Evolutionary conservation across 2,888 invertebrate species (phyloP).

Genomic region (Leptogaster cylindrica): DNA sequence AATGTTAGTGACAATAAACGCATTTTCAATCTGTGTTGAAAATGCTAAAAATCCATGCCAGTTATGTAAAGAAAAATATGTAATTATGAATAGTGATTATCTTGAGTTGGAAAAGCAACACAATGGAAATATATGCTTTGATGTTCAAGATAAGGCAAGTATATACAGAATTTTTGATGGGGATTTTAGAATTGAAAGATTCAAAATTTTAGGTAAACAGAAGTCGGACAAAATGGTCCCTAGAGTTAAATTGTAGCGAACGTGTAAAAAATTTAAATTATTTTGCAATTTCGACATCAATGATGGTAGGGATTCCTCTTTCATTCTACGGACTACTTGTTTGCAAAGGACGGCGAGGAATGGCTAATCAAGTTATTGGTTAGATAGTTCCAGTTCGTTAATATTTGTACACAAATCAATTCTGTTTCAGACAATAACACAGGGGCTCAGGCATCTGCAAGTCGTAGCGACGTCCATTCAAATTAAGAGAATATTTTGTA

Average conservation of each 20-base stretch:
- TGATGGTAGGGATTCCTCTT: no score
- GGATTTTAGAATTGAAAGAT: not conserved
- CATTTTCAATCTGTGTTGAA: not conserved
- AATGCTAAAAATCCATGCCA: not conserved
- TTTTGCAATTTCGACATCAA: no score
- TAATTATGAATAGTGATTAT: slow-evolving; percentile 9
- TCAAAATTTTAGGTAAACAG: slow-evolving; percentile 44
- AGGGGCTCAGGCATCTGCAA: no score
- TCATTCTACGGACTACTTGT: no score
- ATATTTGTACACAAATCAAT: no score
- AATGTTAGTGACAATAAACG: not conserved
- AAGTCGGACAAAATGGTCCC: slow-evolving; percentile 44
- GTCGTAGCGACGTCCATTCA: no score
- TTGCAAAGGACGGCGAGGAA: no score
- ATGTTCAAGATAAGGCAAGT: slow-evolving; percentile 40
- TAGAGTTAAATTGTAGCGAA: slow-evolving; percentile 42
- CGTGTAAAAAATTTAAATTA: slow-evolving; percentile 32
- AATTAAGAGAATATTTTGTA: no score
- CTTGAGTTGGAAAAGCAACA: not conserved
- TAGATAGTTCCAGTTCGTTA: no score
- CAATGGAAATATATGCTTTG: slow-evolving; percentile 39
- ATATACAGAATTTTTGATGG: not conserved
- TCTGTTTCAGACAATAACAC: no score
- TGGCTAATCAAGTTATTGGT: no score
- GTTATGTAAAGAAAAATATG: not conserved